Evolutionary conservation across 2,113 vertebrate genomes (phyloP), one percentile per base, ranked within the genome.

Genomic region (Cranoglanis bouderius): DNA sequence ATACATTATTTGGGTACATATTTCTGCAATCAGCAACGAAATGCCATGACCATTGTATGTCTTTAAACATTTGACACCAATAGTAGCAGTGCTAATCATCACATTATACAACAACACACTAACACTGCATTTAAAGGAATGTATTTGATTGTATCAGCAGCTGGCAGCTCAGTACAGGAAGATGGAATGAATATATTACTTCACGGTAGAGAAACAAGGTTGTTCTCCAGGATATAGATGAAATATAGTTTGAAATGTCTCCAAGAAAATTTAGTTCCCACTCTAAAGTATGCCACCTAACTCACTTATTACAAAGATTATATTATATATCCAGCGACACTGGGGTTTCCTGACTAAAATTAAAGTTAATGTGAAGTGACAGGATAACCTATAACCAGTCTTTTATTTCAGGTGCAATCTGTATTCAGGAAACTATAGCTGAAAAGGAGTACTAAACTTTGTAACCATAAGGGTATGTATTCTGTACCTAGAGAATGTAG

Each of bases 11-110:
- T 59, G 21, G 10, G 32, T 82, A 57, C n/a, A 38, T 82, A 57
- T 24, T 82, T 59, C 80, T 82, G 32, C 16, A 82, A 82, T 59
- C 19, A 49, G 74, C 12, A 13, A 51, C 82, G 77, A 82, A 82
- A 70, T 55, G 32, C 16, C n/a, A 70, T 40, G 61, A 53, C n/a
- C 53, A 82, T 24, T 61, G 80, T 46, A 46, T 61, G 26, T 6
- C 2, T 65, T 72, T 26, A 57, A 70, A 16, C n/a, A 6, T 67
- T 35, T 26, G n/a, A 32, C 26, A 72, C 63, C 19, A 72, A 32
- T 57, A 82, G 3, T 82, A 32, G 4, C 10, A 85, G 13, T 21
- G 10, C 38, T 63, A 72, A 32, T 85, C n/a, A 85, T 85, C 10
- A 24, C 18, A 26, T 78, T 26, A 80, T 61, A 87, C 57, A 51